Base-by-base conservation (phyloP, 2,888 invertebrate genomes). In the Tholera decimalis region DNA sequence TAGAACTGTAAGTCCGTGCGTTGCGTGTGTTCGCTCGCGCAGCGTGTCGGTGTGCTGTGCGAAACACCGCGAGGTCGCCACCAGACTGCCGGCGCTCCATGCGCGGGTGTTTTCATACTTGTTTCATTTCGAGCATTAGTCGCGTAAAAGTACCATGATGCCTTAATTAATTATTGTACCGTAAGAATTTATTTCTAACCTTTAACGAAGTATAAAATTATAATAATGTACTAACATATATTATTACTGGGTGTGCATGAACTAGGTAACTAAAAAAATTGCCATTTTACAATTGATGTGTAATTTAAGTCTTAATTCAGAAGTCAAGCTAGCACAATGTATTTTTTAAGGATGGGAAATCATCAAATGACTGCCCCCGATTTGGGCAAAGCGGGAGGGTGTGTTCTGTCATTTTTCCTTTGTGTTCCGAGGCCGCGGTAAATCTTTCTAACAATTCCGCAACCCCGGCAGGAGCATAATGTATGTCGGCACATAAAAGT, bases 31-130 rank as follows among this genome's bases (percentile, higher is more conserved):
- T 56, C 46, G 56, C 60, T 65, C 59, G 61, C 73, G 73, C 62
- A 53, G 59, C 62, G 59, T 71, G 51, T 63, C 60, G 43, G 58
- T 60, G 59, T 71, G 51, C 67, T 78, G 85, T 87, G 83, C 77
- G 83, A 63, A 80, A 76, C 82, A 77, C 44, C 80, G 83, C 85
- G 85, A 73, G 79, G 85, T 81, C 81, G 79, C 65, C 59, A 78
- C 69, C 76, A 67, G 75, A 88, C 88, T 88, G 80, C 39, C 67
- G 58, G 56, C 69, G 26, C 37, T n/a, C 81, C 70, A 55, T 51
- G 73, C 68, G 77, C 70, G 77, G 56, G 43, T 70, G 83, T 79
- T 72, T 61, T 77, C 69, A 70, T 71, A 78, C 69, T 68, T 69
- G 67, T 70, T 67, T 67, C 47, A 58, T 61, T 64, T 57, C 55